Percentiles rank a stretch among this genome's conserved stretches.
Conservation (phyloP, 2,113 vertebrate species). For the Recurvirostra avosetta region DNA sequence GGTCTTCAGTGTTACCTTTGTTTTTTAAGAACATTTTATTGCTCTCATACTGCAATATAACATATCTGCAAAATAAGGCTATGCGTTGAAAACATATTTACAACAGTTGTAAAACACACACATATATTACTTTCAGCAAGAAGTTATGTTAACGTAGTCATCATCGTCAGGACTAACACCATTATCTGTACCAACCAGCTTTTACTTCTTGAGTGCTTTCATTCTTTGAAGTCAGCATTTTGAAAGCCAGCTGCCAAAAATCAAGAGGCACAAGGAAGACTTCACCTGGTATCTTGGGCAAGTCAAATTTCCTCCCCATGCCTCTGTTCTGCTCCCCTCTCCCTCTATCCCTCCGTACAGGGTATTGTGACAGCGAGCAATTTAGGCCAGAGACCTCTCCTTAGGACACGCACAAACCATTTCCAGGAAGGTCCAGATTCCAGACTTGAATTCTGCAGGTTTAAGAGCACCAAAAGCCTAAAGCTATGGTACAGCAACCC, state of each 20-base stretch:
- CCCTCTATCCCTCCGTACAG: neutral
- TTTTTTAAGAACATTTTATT: neutral
- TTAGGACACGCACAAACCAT: fast-evolving
- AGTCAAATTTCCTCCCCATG: neutral
- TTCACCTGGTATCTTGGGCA: neutral
- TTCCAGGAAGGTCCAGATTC: neutral
- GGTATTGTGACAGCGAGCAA: neutral
- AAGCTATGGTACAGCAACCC: neutral
- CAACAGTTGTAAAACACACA: neutral
- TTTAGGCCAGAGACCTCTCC: neutral
- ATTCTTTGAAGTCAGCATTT: neutral
- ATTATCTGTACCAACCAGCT: neutral
- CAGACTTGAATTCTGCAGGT: neutral
- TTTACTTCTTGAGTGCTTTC: neutral
- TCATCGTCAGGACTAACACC: neutral
- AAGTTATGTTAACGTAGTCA: neutral
- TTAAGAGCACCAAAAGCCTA: neutral
- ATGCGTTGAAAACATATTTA: neutral
- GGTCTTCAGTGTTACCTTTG: neutral
- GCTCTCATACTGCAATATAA: neutral
- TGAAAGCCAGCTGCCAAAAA: neutral
- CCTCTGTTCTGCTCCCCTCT: neutral
- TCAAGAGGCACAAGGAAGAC: neutral
- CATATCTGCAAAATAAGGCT: neutral
- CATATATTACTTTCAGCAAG: neutral